Percentiles rank a stretch among this genome's conserved stretches.
Conservation (phyloP, 2,113 vertebrate species). For the Cheilinus undulatus region DNA sequence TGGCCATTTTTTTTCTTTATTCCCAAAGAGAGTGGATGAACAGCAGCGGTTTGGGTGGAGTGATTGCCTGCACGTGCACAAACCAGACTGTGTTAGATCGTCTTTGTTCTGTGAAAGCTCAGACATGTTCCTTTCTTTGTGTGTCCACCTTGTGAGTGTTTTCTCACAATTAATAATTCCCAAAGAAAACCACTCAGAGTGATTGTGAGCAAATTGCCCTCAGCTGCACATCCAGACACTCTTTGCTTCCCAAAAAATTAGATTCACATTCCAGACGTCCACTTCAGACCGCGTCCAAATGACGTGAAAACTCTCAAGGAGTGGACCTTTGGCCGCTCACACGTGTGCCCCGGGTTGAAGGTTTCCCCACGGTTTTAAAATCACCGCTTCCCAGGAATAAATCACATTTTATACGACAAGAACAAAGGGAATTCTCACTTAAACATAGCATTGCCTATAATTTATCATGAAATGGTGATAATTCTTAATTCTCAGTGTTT, state of each 20-base stretch:
- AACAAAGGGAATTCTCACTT: background rate
- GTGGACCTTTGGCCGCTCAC: conserved; percentile 14
- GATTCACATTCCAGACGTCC: conserved; percentile 67
- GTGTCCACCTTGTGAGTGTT: conserved; percentile 43
- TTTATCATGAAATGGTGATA: background rate
- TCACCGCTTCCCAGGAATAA: conserved; percentile 28
- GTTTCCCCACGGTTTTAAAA: conserved; percentile 44
- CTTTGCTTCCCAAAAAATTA: conserved; percentile 33
- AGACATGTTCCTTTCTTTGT: background rate
- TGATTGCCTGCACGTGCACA: conserved; percentile 31
- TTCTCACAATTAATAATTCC: conserved; percentile 58
- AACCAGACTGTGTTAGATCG: background rate
- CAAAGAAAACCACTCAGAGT: conserved; percentile 47
- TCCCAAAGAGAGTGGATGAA: conserved; percentile 43
- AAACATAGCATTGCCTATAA: background rate
- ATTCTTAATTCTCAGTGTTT: background rate
- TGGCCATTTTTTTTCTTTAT: conserved; percentile 39
- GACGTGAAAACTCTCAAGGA: conserved; percentile 19
- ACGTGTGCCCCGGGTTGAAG: conserved; percentile 7
- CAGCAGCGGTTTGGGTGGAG: conserved; percentile 41
- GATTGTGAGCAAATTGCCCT: conserved; percentile 71
- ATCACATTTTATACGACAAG: background rate
- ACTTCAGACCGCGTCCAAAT: conserved; percentile 42
- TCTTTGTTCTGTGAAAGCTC: background rate
- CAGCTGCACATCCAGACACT: conserved; percentile 63